Base-by-base conservation (phyloP, 2,797 vertebrate genomes). In the Sebastes kiyomatsui region DNA sequence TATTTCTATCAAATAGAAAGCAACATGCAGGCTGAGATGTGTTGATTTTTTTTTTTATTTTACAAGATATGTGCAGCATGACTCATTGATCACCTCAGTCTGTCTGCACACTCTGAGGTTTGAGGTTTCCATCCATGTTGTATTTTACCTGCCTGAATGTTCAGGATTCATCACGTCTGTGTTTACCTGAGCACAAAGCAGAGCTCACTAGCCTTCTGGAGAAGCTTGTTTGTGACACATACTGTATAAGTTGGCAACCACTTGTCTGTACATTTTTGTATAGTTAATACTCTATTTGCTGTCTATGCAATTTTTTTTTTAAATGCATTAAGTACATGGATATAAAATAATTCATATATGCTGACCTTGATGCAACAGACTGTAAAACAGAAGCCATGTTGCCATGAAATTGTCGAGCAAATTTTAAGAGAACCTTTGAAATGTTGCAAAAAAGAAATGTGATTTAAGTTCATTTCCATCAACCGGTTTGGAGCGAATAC, bases 131-230 rank as follows among this genome's bases (percentile, higher is more conserved):
- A 35, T 73, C 33, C 52, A n/a, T 70, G 38, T 66, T 67, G 27
- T 42, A n/a, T 72, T 18, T 46, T 9, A 23, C 38, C 20, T 27
- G 11, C 65, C 11, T 74, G n/a, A 25, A 22, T 56, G 68, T 30
- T 56, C 22, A 25, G 33, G n/a, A 35, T 69, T 58, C 25, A 42
- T 75, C 23, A 33, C 4, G 5, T 33, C 4, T n/a, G 28, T 69
- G 65, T 73, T 81, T 72, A 38, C 67, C n/a, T 59, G 52, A 56
- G 73, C 25, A 38, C 52, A 75, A 49, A 70, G 65, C 54, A 4
- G 3, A 67, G 52, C 77, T 55, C 22, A 4, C 18, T 74, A 81
- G 61, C 70, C 67, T 77, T 79, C 79, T 6, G 3, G 14, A 67
- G 25, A 49, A n/a, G 23, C 18, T 74, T 20, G 8, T 54, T 60